Evolutionary conservation across 2,888 invertebrate genomes (phyloP), one percentile per base, ranked within the genome.

Genomic region (Amphipoea oculea): DNA sequence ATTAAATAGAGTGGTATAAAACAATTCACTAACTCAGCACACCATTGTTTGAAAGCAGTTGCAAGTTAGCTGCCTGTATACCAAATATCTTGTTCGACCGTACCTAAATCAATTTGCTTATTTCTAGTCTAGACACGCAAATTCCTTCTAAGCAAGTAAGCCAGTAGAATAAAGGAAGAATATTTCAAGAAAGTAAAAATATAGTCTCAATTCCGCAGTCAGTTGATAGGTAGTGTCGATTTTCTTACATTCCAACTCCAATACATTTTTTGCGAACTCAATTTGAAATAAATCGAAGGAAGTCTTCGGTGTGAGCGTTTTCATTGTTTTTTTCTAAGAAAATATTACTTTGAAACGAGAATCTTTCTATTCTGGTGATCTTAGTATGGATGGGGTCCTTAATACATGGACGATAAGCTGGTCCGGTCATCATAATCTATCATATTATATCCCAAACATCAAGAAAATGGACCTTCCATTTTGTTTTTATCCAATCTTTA

Each of bases 401-500:
- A 68, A 65, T 66, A 79, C 62, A 65, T 65, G 65, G 66, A 66
- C 62, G 76, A 51, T 74, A 84, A 79, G 62, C 68, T 23, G n/a
- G 62, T n/a, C 12, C 36, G 62, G 80, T 84, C 62, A 84, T 80
- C 81, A 73, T 87, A 73, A 85, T 84, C 72, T 65, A 74, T 76
- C 73, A 74, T 86, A n/a, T 60, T 67, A 45, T 65, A 71, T 69
- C 29, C 7, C 29, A 67, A 69, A 62, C 45, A 70, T 86, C 66
- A 76, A 48, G 84, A 76, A 83, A 79, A 75, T 60, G 12, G 66
- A 62, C 45, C 63, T 36, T 51, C 11, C 48, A 51, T 74, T 78
- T 86, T 36, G 54, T 85, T 72, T 86, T 42, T n/a, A 6, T 63
- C 20, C 29, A 45, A 74, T 42, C 23, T 29, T 48, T 14, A 20